Evolutionary conservation across 2,888 invertebrate species (phyloP).

Genomic region (Punctoribates punctum): DNA sequence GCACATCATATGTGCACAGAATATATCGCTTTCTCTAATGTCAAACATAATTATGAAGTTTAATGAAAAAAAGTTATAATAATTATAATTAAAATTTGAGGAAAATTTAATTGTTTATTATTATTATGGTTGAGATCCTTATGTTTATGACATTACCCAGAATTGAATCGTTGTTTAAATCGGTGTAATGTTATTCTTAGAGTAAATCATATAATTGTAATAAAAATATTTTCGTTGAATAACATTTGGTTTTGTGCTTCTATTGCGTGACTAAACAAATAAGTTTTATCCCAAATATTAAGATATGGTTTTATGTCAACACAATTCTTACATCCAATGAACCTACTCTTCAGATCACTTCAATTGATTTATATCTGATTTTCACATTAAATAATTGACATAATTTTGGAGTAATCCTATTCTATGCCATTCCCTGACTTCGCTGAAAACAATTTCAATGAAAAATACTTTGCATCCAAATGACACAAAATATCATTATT

Average conservation of each 20-base stretch:
- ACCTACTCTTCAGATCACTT: not conserved
- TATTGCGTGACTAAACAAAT: slow-evolving; percentile 37
- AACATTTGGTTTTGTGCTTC: not conserved
- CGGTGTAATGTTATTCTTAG: slow-evolving; percentile 3
- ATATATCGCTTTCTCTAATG: not conserved
- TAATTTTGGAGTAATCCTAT: no score
- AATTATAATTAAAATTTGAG: not conserved
- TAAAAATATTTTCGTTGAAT: slow-evolving; percentile 15
- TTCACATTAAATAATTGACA: not conserved
- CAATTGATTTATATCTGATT: slow-evolving; percentile 11
- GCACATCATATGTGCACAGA: not conserved
- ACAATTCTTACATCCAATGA: not conserved
- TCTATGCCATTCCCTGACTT: no score
- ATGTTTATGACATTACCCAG: not conserved
- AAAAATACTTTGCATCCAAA: no score
- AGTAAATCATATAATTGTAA: slow-evolving; percentile 9
- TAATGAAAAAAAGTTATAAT: not conserved
- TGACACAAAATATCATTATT: no score
- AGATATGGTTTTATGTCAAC: slow-evolving; percentile 27
- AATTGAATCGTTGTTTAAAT: not conserved
- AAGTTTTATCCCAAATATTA: slow-evolving; percentile 29
- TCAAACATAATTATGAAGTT: not conserved
- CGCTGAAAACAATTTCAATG: no score
- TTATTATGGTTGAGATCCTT: not conserved
- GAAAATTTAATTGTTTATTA: not conserved